These are phyloP conservation scores for Brachyistius frenatus DNA, from an alignment of 2,113 vertebrate species.

Conservation along the genomic window DNA sequence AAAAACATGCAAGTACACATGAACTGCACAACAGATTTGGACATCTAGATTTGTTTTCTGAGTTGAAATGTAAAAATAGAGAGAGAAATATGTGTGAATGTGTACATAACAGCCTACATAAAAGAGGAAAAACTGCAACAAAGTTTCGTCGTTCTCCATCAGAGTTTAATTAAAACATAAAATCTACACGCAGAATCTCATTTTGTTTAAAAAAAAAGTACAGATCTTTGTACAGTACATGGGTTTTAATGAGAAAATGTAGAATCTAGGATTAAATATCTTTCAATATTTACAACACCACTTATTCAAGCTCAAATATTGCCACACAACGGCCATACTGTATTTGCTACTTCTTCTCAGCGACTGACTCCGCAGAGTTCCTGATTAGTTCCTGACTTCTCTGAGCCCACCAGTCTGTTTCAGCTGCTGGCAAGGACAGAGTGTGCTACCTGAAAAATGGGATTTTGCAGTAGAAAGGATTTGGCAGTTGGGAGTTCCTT, in stretches of 20 bases:
- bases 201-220: constrained; percentile 66
- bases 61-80: constrained; percentile 8
- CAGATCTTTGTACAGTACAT: constrained; percentile 59
- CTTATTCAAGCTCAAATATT: constrained; percentile 16
- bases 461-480: constrained; percentile 51
- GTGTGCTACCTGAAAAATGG: constrained; percentile 69
- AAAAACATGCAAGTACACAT: constrained; percentile 58
- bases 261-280: constrained; percentile 32
- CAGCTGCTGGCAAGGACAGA: constrained; percentile 52
- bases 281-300: constrained; percentile 45
- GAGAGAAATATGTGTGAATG: constrained; percentile 8
- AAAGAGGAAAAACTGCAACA: constrained; percentile 22
- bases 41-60: constrained; percentile 2
- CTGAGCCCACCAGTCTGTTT: constrained; percentile 39
- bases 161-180: constrained; percentile 72
- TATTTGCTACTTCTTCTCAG: constrained; percentile 23
- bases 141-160: constrained; percentile 47
- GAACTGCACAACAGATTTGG: constrained; percentile 34
- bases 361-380: constrained; percentile 41
- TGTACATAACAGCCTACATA: neutral
- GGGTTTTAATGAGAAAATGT: constrained; percentile 34
- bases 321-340: constrained; percentile 8
- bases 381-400: constrained; percentile 58
- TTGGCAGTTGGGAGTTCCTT: constrained; percentile 65
- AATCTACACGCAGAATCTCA: constrained; percentile 59